Conservation (phyloP, 2,888 invertebrate genomes). For the Chydorus sphaericus region DNA sequence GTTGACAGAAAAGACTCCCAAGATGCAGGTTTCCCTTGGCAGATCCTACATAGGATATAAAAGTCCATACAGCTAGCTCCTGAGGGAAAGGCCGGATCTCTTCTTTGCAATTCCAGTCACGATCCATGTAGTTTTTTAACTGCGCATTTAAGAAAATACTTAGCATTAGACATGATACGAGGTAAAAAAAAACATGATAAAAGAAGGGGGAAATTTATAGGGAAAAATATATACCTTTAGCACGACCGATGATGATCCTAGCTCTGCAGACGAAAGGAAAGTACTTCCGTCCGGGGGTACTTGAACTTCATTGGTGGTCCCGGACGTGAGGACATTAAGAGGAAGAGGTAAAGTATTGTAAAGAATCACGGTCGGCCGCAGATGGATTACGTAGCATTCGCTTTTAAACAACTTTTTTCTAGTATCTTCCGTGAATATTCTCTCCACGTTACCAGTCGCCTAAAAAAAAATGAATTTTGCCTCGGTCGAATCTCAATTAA, state of each 20-base stretch:
- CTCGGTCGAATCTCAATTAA: slow-evolving; percentile 6
- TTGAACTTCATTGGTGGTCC: slow-evolving; percentile 41
- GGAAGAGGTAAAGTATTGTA: slow-evolving; percentile 78
- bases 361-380: slow-evolving; percentile 74
- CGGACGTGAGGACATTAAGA: slow-evolving; percentile 59
- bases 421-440: slow-evolving; percentile 68
- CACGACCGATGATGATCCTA: slow-evolving; percentile 53
- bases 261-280: slow-evolving; percentile 59
- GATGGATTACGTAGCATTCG: slow-evolving; percentile 65
- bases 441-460: slow-evolving; percentile 67
- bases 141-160: too few species aligned
- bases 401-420: slow-evolving; percentile 63
- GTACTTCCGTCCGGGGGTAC: slow-evolving; percentile 59
- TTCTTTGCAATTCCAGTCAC: slow-evolving; percentile 74
- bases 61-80: slow-evolving; percentile 70
- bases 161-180: too few species aligned
- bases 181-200: neutral
- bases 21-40: slow-evolving; percentile 57
- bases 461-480: slow-evolving; percentile 28
- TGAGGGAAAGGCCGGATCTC: slow-evolving; percentile 49
- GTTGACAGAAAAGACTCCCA: slow-evolving; percentile 62
- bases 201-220: too few species aligned
- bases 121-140: slow-evolving; percentile 70
- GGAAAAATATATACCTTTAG: slow-evolving; percentile 62
- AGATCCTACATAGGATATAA: slow-evolving; percentile 59